Percentiles rank a stretch among this genome's conserved stretches.
Conservation (phyloP, 2,113 vertebrate genomes). For the Semnornis frantzii region DNA sequence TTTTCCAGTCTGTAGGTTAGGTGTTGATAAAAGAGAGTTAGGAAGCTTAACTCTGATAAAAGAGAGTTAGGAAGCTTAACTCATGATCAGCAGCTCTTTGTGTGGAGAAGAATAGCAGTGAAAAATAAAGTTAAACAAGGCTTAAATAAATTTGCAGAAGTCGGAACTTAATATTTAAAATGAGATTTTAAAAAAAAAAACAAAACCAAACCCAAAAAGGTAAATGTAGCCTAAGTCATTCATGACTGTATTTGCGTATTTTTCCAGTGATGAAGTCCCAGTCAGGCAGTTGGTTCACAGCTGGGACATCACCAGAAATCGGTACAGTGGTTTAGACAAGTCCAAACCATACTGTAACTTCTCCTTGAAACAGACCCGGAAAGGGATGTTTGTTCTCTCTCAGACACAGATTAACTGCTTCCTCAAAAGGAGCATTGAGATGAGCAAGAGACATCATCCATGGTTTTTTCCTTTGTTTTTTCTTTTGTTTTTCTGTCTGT, state of each 20-base stretch:
- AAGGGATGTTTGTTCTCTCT: constrained; percentile 76
- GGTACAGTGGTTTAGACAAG: constrained; percentile 49
- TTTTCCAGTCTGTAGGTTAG: background rate
- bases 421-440: constrained; percentile 77
- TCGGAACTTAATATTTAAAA: background rate
- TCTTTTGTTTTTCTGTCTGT: constrained; percentile 86
- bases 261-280: constrained; percentile 58
- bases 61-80: background rate
- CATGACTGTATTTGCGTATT: constrained; percentile 51
- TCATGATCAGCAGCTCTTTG: background rate
- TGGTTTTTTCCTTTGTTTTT: constrained; percentile 84
- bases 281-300: constrained; percentile 39
- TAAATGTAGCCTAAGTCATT: background rate
- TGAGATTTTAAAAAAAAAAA: background rate
- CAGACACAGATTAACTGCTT: constrained; percentile 76
- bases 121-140: constrained; percentile 7
- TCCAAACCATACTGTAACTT: constrained; percentile 45
- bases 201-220: background rate
- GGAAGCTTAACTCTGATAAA: background rate
- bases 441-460: constrained; percentile 84
- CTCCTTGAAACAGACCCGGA: constrained; percentile 50
- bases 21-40: background rate
- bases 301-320: constrained; percentile 30
- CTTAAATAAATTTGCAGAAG: constrained; percentile 9
- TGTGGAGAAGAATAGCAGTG: background rate